Evolutionary conservation across 2,113 vertebrate species (phyloP), one percentile per base, ranked within the genome.

Genomic region (Corynorhinus townsendii): DNA sequence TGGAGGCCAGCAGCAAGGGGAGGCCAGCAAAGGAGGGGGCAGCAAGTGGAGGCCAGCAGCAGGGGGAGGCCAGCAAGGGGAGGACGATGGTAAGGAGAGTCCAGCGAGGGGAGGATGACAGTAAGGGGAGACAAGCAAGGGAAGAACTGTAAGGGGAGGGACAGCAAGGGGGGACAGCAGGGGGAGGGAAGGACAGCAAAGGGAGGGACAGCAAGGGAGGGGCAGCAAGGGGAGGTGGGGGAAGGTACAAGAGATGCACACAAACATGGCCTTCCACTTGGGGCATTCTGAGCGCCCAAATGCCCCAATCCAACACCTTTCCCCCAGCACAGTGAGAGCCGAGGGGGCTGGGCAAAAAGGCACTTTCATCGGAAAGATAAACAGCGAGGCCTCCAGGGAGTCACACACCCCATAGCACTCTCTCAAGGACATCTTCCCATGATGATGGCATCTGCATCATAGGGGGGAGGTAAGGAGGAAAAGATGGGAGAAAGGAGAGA

Each of bases 371-470:
- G 38, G 62, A 38, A 90, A 90, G 59, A 49, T 56, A 79, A 85
- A 79, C 81, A 72, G n/a, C 20, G 20, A 62, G 86, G 80, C 45
- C 16, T 1, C 81, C n/a, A 69, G 79, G 54, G 68, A 84, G 59
- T 47, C 54, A 7, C 19, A 28, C 43, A 15, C 11, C 54, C 52
- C 28, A 72, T 0, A 59, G 49, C 38, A 84, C 83, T 54, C 45
- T 86, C 84, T 81, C 79, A 94, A 97, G 81, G 71, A 33, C 54
- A 95, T 95, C 66, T 75, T 77, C 64, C 80, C 68, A 59, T 24
- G 73, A 66, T 64, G 93, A 66, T 11, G 43, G 82, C 33, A 95
- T 11, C 82, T 59, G 73, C 22, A 68, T 79, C 77, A 71, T 12
- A 94, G 47, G 91, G 91, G 47, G 40, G 47, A 33, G 47, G 49